Conservation (phyloP, 2,888 invertebrate species). For the Hirtodrosophila confusa region DNA sequence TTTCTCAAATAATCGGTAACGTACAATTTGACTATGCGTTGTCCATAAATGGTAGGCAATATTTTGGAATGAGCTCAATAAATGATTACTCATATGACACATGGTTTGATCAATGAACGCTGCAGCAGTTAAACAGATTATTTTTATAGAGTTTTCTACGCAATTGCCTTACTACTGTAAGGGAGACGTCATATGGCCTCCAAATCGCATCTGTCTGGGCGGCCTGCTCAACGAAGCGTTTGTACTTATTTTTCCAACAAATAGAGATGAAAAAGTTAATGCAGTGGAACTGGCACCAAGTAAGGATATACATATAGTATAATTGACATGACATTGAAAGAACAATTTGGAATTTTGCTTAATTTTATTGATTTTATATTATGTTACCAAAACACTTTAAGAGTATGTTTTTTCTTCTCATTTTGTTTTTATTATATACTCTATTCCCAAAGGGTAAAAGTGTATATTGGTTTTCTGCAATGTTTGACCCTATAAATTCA, state of each 20-base stretch:
- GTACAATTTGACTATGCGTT: background rate
- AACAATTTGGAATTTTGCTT: slow-evolving; percentile 11
- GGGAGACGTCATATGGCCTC: slow-evolving; percentile 28
- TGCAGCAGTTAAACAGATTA: slow-evolving; percentile 15
- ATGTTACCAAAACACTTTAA: background rate
- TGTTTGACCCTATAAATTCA: too few species aligned
- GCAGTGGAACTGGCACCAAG: slow-evolving; percentile 62
- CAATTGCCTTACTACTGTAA: slow-evolving; percentile 22
- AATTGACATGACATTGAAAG: slow-evolving; percentile 42
- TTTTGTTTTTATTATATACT: too few species aligned
- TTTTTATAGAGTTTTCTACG: slow-evolving; percentile 2
- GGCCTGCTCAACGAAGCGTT: slow-evolving; percentile 38
- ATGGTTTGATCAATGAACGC: slow-evolving; percentile 4
- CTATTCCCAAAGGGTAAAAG: too few species aligned
- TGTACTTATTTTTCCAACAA: slow-evolving; percentile 12
- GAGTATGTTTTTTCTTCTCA: background rate
- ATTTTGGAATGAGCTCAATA: background rate
- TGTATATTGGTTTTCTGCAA: too few species aligned
- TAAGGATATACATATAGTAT: slow-evolving; percentile 44
- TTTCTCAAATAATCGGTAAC: too few species aligned
- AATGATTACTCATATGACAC: background rate
- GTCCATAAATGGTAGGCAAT: background rate
- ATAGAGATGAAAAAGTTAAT: slow-evolving; percentile 47
- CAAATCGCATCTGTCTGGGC: slow-evolving; percentile 6
- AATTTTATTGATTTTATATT: background rate